A percentile compares a stretch with the other conserved stretches of the same genome.
Conservation (phyloP, 2,888 invertebrate genomes). For the Podotricha telesiphe region DNA sequence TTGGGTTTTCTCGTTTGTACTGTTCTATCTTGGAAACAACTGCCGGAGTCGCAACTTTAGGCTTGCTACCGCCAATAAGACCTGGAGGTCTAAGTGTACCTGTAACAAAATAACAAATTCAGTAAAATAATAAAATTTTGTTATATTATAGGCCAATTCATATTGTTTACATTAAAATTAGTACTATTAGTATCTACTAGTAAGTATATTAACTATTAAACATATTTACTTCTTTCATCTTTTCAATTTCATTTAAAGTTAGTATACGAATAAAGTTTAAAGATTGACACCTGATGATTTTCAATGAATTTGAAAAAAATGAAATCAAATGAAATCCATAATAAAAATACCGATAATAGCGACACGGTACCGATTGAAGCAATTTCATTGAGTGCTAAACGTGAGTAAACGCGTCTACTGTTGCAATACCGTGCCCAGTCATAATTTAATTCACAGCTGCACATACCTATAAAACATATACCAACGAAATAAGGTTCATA, state of each 20-base stretch:
- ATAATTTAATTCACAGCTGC: conserved; percentile 48
- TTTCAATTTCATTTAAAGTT: conserved; percentile 28
- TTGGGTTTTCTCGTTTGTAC: conserved; percentile 98
- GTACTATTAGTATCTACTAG: no score
- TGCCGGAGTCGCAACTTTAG: conserved; percentile 98
- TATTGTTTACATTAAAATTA: no score
- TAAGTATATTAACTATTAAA: no score
- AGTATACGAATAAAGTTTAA: conserved; percentile 20
- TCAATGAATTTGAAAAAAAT: conserved; percentile 54
- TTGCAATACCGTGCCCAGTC: conserved; percentile 51
- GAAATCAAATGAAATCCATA: conserved; percentile 69
- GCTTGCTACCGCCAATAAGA: conserved; percentile 97
- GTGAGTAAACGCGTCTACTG: conserved; percentile 73
- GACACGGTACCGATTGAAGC: conserved; percentile 75
- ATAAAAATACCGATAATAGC: conserved; percentile 78
- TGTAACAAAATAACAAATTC: conserved; percentile 69
- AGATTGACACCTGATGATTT: conserved; percentile 60
- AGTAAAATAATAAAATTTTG: not conserved
- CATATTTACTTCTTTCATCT: no score
- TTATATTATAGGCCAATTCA: not conserved
- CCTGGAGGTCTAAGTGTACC: conserved; percentile 95
- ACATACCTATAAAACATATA: conserved; percentile 55
- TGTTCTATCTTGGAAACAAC: conserved; percentile 99
- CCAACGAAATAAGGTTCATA: conserved; percentile 55
- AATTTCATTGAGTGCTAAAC: conserved; percentile 80